These are phyloP conservation scores for Diorhabda sublineata DNA, from an alignment of 1,140 invertebrate genomes.

Conservation along the genomic window DNA sequence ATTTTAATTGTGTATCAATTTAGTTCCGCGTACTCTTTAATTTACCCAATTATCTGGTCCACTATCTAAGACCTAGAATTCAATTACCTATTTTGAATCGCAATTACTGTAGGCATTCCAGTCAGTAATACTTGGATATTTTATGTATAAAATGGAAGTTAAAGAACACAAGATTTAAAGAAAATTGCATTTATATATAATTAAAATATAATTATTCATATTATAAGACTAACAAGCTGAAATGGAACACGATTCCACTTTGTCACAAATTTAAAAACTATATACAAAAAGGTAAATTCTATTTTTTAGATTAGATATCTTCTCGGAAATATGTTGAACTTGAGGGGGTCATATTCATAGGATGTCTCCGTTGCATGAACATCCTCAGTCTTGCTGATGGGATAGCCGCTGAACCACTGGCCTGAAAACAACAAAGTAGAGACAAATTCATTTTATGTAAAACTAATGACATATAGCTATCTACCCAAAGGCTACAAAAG, in stretches of 20 bases:
- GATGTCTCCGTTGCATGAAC: constrained; percentile 44
- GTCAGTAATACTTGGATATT: no score
- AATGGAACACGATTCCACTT: neutral
- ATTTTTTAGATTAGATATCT: constrained; percentile 20
- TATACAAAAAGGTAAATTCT: neutral
- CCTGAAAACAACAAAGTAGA: constrained; percentile 27
- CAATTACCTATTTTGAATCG: no score
- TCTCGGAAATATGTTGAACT: constrained; percentile 34
- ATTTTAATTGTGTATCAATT: no score
- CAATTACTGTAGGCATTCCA: no score
- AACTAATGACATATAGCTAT: neutral
- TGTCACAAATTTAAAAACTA: neutral
- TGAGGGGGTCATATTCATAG: constrained; percentile 34
- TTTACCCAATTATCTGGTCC: no score
- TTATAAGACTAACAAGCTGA: constrained; percentile 4
- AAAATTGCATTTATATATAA: neutral
- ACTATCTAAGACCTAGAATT: no score
- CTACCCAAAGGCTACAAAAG: no score
- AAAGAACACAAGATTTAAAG: constrained; percentile 1
- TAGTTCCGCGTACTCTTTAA: no score
- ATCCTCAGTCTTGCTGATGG: constrained; percentile 40
- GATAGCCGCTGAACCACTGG: constrained; percentile 27
- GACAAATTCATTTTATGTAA: constrained; percentile 3
- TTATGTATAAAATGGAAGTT: neutral
- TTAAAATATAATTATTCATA: neutral